Conservation (phyloP, 1,140 invertebrate species). For the Diachasma alloeum region DNA sequence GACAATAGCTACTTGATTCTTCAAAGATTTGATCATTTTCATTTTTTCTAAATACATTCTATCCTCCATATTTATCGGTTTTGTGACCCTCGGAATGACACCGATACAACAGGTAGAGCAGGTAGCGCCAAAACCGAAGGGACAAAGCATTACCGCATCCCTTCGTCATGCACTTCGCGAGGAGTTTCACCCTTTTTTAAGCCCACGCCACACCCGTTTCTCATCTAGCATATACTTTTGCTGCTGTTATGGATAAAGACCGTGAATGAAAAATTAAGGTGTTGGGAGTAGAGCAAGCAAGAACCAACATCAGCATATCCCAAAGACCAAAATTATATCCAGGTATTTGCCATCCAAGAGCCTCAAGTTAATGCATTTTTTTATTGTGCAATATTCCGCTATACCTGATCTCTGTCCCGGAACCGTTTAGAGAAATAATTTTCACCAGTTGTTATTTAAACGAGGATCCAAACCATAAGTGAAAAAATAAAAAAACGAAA, state of each 20-base stretch:
- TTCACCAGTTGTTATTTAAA: slow-evolving; percentile 28
- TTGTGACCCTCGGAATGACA: neutral
- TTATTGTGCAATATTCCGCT: slow-evolving; percentile 27
- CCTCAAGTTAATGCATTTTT: slow-evolving; percentile 20
- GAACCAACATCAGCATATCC: neutral
- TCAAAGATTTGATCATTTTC: neutral
- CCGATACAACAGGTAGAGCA: slow-evolving; percentile 2
- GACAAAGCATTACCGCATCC: neutral
- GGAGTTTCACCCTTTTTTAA: neutral
- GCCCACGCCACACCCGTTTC: neutral
- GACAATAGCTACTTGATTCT: neutral
- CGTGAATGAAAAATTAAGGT: neutral
- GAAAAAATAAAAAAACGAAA: slow-evolving; percentile 7
- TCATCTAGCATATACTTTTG: neutral
- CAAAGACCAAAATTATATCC: neutral
- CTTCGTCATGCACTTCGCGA: neutral
- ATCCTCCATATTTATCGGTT: neutral
- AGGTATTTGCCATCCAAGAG: neutral
- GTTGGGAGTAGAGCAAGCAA: neutral
- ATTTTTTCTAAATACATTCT: neutral
- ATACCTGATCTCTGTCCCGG: slow-evolving; percentile 17
- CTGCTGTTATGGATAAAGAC: neutral
- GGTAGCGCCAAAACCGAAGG: neutral
- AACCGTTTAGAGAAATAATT: slow-evolving; percentile 31
- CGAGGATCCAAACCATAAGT: slow-evolving; percentile 13